Percentiles rank a stretch among this genome's conserved stretches.
phyloP scores from a whole-genome alignment of 2,888 invertebrate genomes.

The Uloborus plumipes region DNA sequence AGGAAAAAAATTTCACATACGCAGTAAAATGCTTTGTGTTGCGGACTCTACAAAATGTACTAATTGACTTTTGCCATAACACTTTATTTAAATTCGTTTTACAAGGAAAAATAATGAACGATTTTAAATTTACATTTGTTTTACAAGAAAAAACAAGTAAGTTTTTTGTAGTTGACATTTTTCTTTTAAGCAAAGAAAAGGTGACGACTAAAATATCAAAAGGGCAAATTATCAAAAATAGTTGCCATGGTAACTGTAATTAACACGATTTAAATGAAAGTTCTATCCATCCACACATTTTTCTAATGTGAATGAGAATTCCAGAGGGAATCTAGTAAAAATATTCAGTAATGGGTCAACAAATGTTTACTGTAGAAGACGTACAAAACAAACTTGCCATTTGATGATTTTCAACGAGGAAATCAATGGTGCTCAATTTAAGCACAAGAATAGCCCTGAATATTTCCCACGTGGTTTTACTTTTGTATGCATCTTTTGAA shows the following conservation, averaged over 20 bases:
- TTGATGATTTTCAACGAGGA: conserved; percentile 91
- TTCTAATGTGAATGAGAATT: background rate
- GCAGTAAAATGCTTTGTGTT: no score
- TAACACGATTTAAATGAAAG: no score
- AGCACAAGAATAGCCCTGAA: conserved; percentile 92
- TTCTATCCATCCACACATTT: background rate
- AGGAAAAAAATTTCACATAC: no score
- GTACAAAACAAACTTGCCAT: conserved; percentile 78
- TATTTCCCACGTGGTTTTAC: conserved; percentile 93
- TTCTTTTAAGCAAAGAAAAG: no score
- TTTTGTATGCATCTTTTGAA: conserved; percentile 91
- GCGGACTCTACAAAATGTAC: no score
- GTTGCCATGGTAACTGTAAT: no score
- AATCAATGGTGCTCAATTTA: conserved; percentile 87
- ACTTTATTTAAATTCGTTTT: no score
- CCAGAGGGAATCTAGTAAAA: background rate
- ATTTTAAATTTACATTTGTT: no score
- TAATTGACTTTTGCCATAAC: no score
- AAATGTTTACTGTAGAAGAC: background rate
- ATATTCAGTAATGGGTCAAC: background rate
- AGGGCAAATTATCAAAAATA: background rate
- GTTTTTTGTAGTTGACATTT: no score
- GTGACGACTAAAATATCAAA: background rate
- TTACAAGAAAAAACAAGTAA: no score
- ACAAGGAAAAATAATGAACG: no score